Evolutionary conservation across 2,113 vertebrate genomes (phyloP).

Genomic region (Glaucomys volans): DNA sequence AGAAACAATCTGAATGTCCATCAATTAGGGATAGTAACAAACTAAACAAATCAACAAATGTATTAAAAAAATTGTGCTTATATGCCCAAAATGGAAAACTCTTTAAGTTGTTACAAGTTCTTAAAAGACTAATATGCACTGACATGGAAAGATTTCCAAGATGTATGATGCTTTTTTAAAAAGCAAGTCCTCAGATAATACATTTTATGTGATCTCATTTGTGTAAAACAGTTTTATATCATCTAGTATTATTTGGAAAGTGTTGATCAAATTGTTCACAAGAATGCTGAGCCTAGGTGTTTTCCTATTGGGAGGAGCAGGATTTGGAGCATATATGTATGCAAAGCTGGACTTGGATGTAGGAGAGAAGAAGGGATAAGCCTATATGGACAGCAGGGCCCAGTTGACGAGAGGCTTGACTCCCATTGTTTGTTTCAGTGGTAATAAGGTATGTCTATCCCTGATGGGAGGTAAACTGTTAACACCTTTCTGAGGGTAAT

Average conservation of each 20-base stretch:
- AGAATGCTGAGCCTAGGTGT: background rate
- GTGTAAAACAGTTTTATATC: background rate
- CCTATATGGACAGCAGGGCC: background rate
- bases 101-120: background rate
- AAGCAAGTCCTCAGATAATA: constrained; percentile 4
- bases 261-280: background rate
- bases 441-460: background rate
- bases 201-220: background rate
- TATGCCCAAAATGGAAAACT: constrained; percentile 5
- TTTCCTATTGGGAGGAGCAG: background rate
- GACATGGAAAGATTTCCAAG: constrained; percentile 28
- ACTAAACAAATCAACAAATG: constrained; percentile 40
- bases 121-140: background rate
- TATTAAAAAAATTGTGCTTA: constrained; percentile 36
- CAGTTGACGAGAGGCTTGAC: background rate
- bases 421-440: background rate
- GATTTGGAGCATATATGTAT: background rate
- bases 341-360: background rate
- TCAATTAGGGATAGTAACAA: constrained; percentile 35
- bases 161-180: background rate
- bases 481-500: background rate
- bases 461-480: background rate
- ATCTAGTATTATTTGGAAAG: constrained; percentile 27
- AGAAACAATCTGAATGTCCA: constrained; percentile 7
- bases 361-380: background rate